A percentile compares a stretch with the other conserved stretches of the same genome.
phyloP scores from a whole-genome alignment of 2,888 invertebrate species.

The Pantelozetes paolii region DNA sequence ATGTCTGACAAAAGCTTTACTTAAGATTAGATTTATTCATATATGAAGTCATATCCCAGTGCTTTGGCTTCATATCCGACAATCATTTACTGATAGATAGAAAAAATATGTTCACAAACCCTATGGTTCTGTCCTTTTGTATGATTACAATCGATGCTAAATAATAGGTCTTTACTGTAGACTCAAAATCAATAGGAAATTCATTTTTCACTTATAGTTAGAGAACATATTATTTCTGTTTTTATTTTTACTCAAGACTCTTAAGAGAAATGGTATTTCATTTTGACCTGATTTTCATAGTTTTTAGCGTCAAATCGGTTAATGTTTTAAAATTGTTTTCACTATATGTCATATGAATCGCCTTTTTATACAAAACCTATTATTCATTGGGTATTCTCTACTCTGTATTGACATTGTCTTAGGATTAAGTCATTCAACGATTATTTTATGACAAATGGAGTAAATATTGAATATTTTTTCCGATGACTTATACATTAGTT shows the following conservation, averaged over 20 bases:
- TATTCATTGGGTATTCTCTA: too few relatives aligned
- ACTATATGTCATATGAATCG: too few relatives aligned
- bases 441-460: too few relatives aligned
- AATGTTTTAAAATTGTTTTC: neutral
- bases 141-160: neutral
- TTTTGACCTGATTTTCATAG: too few relatives aligned
- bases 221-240: neutral
- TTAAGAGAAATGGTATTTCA: neutral
- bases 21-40: neutral
- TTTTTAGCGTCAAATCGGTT: neutral
- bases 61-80: too few relatives aligned
- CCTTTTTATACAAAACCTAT: too few relatives aligned
- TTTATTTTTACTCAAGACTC: neutral
- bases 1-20: neutral
- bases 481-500: too few relatives aligned
- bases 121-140: neutral
- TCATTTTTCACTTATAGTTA: neutral
- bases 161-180: neutral
- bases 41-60: too few relatives aligned
- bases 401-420: too few relatives aligned
- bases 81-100: neutral
- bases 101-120: neutral
- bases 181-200: neutral
- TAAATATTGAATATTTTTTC: too few relatives aligned
- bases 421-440: too few relatives aligned